phyloP scores from a whole-genome alignment of 1,140 invertebrate genomes.

The Aphidius ervi region DNA sequence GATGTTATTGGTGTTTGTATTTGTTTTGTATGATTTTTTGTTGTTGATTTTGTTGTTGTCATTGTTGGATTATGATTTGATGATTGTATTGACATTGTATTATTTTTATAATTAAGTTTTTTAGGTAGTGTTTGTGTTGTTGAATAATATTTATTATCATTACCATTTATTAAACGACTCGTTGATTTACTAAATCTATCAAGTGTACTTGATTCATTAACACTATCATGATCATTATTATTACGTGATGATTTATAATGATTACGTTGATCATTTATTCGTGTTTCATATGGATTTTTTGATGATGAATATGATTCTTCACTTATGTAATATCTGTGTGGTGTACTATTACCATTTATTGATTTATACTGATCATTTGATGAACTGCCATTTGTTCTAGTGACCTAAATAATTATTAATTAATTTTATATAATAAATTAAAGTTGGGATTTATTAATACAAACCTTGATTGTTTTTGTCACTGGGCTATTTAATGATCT shows the following conservation, averaged over 20 bases:
- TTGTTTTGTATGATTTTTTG: slow-evolving; percentile 16
- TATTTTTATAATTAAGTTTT: slow-evolving; percentile 56
- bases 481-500: slow-evolving; percentile 32
- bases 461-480: slow-evolving; percentile 20
- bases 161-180: slow-evolving; percentile 59
- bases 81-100: neutral
- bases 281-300: slow-evolving; percentile 25
- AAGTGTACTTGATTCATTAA: slow-evolving; percentile 51
- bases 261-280: slow-evolving; percentile 15
- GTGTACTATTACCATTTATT: neutral
- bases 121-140: slow-evolving; percentile 75
- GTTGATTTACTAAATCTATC: slow-evolving; percentile 77
- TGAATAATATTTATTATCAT: slow-evolving; percentile 57
- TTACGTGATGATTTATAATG: slow-evolving; percentile 11
- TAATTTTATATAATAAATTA: slow-evolving; percentile 12
- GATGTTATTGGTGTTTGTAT: slow-evolving; percentile 38
- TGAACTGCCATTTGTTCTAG: neutral
- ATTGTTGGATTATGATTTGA: slow-evolving; percentile 5
- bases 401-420: neutral
- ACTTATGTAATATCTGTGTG: slow-evolving; percentile 3
- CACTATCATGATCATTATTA: slow-evolving; percentile 29
- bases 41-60: slow-evolving; percentile 10
- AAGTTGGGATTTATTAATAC: slow-evolving; percentile 8
- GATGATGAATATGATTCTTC: slow-evolving; percentile 5
- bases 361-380: too few species aligned